phyloP scores from a whole-genome alignment of 2,797 vertebrate species.

The Odontamblyopus lacepedii region DNA sequence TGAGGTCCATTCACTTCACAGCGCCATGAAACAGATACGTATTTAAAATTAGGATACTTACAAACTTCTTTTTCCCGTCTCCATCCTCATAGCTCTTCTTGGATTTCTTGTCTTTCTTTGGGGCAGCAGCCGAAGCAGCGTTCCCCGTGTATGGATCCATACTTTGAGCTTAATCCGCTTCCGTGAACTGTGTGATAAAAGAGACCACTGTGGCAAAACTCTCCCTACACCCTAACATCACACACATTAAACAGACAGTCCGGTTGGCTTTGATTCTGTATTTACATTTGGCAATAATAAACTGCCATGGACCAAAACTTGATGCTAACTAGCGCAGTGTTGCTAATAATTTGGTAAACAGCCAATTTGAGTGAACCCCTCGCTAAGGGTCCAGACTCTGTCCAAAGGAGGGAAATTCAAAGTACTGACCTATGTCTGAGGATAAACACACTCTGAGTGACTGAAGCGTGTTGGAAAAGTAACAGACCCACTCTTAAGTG shows the following conservation, averaged over 20 bases:
- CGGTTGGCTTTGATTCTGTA: background rate
- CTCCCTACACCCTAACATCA: background rate
- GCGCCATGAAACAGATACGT: background rate
- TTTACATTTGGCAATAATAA: constrained; percentile 1
- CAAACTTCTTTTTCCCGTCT: constrained; percentile 84
- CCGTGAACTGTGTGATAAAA: constrained; percentile 40
- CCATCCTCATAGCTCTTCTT: constrained; percentile 81
- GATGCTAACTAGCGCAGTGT: constrained; percentile 60
- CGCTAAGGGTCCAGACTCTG: constrained; percentile 10
- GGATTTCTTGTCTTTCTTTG: constrained; percentile 82
- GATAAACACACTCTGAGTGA: constrained; percentile 23
- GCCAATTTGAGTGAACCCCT: constrained; percentile 48
- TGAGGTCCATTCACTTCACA: background rate
- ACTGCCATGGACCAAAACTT: constrained; percentile 28
- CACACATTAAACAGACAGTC: background rate
- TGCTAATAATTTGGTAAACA: constrained; percentile 60
- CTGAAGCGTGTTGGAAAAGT: constrained; percentile 16
- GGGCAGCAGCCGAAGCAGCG: constrained; percentile 66
- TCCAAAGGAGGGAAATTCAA: constrained; percentile 83
- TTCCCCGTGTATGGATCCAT: constrained; percentile 77
- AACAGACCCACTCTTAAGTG: background rate
- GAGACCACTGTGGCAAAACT: constrained; percentile 33
- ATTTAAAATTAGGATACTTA: constrained; percentile 60
- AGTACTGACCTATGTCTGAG: constrained; percentile 44
- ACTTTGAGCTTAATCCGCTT: constrained; percentile 43